Evolutionary conservation across 2,113 vertebrate species (phyloP).

Genomic region (Hoplias malabaricus): DNA sequence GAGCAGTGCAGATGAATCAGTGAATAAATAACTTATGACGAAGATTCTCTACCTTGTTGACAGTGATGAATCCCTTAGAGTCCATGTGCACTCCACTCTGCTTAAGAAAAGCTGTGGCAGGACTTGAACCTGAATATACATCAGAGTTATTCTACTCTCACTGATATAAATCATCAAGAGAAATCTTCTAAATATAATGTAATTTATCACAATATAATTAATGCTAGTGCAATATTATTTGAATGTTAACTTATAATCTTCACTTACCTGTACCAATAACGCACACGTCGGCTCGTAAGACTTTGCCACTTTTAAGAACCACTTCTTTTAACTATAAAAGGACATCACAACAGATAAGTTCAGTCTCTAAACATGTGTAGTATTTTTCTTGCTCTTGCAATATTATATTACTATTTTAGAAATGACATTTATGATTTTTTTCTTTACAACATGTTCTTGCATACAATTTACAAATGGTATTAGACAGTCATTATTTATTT

Average conservation of each 20-base stretch:
- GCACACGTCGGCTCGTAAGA: constrained; percentile 91
- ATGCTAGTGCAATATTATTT: not conserved
- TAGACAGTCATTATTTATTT: no score
- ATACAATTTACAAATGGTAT: no score
- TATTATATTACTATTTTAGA: no score
- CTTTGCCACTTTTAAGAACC: constrained; percentile 95
- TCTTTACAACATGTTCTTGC: no score
- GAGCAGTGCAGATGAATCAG: not conserved
- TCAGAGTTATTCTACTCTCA: not conserved
- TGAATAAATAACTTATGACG: not conserved
- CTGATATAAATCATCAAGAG: not conserved
- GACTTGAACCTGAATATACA: constrained; percentile 77
- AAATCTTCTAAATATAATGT: not conserved
- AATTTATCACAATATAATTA: not conserved
- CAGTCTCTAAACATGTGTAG: no score
- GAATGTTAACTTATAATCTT: not conserved
- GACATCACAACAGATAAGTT: constrained; percentile 23
- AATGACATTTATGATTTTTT: no score
- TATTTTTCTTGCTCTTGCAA: no score
- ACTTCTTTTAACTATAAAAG: constrained; percentile 89
- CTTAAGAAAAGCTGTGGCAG: constrained; percentile 89
- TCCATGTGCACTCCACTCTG: constrained; percentile 90
- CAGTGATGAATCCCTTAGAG: constrained; percentile 90
- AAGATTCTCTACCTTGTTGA: constrained; percentile 84
- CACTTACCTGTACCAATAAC: constrained; percentile 90